phyloP scores from a whole-genome alignment of 2,797 vertebrate species.

The Sparidentex hasta region DNA sequence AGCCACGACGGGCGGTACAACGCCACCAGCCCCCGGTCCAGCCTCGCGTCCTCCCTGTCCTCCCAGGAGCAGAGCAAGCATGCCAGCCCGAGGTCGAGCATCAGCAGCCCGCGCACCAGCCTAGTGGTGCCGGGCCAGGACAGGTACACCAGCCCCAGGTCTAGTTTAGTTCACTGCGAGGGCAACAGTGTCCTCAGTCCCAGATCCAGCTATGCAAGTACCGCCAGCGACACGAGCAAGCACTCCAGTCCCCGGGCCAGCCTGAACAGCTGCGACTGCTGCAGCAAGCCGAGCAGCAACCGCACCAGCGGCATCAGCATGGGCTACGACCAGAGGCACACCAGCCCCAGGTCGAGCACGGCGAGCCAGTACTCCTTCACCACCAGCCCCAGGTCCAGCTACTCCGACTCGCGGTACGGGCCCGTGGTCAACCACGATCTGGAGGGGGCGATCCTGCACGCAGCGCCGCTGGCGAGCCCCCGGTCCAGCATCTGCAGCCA shows the following conservation, averaged over 20 bases:
- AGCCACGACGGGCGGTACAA: slow-evolving; percentile 82
- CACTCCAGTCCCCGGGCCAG: slow-evolving; percentile 94
- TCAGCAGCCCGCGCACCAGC: slow-evolving; percentile 88
- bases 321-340: slow-evolving; percentile 96
- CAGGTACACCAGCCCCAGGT: slow-evolving; percentile 86
- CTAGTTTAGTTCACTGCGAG: slow-evolving; percentile 86
- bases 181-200: slow-evolving; percentile 84
- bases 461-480: slow-evolving; percentile 83
- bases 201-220: slow-evolving; percentile 90
- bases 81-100: slow-evolving; percentile 89
- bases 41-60: slow-evolving; percentile 85
- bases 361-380: slow-evolving; percentile 91
- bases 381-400: slow-evolving; percentile 89
- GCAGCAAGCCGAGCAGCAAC: slow-evolving; percentile 94
- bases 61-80: slow-evolving; percentile 89
- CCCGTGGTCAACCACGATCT: slow-evolving; percentile 83
- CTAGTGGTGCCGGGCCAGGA: slow-evolving; percentile 86
- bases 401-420: slow-evolving; percentile 88
- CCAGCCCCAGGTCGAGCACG: slow-evolving; percentile 93
- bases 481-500: slow-evolving; percentile 89
- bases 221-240: slow-evolving; percentile 90
- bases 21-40: slow-evolving; percentile 87
- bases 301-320: slow-evolving; percentile 98
- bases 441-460: slow-evolving; percentile 82
- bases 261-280: slow-evolving; percentile 92